Percentiles rank a stretch among this genome's conserved stretches.
Conservation (phyloP, 2,888 invertebrate genomes). For the Exocentrus adspersus region DNA sequence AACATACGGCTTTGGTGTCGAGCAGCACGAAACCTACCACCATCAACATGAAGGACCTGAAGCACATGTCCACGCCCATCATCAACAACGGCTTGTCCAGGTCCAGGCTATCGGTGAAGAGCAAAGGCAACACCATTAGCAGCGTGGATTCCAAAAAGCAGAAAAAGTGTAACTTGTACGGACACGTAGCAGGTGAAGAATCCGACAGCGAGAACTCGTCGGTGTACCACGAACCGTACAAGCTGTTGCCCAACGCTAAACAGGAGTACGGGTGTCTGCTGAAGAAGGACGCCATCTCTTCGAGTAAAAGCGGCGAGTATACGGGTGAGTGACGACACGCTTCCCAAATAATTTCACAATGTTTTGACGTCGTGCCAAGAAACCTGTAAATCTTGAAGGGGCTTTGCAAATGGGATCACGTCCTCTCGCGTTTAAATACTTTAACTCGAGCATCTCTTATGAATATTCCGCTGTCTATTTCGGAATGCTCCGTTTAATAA, state of each 20-base stretch:
- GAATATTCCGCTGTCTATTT: conserved; percentile 48
- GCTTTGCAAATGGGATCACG: conserved; percentile 50
- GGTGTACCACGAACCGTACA: conserved; percentile 69
- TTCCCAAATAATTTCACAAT: too few species aligned
- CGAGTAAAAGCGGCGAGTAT: conserved; percentile 68
- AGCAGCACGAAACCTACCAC: conserved; percentile 67
- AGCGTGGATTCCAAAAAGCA: conserved; percentile 58
- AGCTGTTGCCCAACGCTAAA: conserved; percentile 65
- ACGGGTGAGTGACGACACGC: conserved; percentile 60
- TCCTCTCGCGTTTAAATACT: conserved; percentile 44
- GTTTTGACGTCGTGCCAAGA: too few species aligned
- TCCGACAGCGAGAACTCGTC: conserved; percentile 69
- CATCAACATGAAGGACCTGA: conserved; percentile 70
- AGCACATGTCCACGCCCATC: conserved; percentile 68
- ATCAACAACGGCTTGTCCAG: conserved; percentile 68
- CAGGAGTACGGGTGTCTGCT: conserved; percentile 66
- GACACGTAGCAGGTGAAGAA: conserved; percentile 65
- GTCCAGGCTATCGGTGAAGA: conserved; percentile 65
- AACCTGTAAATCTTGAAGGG: conserved; percentile 47
- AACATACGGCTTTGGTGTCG: conserved; percentile 70
- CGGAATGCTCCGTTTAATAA: conserved; percentile 29
- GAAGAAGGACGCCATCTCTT: conserved; percentile 65
- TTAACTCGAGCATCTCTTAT: conserved; percentile 43
- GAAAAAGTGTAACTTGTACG: conserved; percentile 63
- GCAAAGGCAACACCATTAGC: conserved; percentile 58